phyloP scores from a whole-genome alignment of 2,797 vertebrate species.

The Pogoniulus pusillus region DNA sequence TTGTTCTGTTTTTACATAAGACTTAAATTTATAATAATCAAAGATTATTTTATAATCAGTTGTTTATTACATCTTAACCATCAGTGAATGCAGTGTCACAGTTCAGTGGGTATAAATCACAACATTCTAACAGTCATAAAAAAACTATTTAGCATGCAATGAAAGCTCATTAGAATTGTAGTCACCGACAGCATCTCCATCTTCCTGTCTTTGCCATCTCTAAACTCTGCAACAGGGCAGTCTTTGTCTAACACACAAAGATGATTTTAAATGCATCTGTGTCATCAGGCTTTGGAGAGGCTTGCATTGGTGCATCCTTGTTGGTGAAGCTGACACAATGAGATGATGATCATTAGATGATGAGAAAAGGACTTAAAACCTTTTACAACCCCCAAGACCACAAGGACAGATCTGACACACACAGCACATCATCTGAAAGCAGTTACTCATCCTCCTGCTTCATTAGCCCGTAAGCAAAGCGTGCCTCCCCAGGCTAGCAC shows the following conservation, averaged over 20 bases:
- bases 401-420: neutral
- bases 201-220: neutral
- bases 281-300: neutral
- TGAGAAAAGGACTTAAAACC: neutral
- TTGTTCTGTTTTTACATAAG: neutral
- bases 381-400: neutral
- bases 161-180: neutral
- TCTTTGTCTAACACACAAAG: neutral
- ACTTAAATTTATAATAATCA: neutral
- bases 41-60: neutral
- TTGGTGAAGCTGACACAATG: neutral
- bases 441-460: neutral
- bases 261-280: neutral
- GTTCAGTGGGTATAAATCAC: neutral
- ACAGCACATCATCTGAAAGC: neutral
- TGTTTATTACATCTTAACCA: neutral
- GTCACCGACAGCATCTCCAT: neutral
- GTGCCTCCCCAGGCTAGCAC: neutral
- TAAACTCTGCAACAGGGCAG: neutral
- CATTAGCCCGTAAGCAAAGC: neutral
- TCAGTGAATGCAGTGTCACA: neutral
- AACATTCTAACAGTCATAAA: neutral
- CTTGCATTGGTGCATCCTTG: neutral
- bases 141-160: neutral
- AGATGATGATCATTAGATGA: neutral